phyloP scores from a whole-genome alignment of 2,888 invertebrate species.

The Magallana nippona region DNA sequence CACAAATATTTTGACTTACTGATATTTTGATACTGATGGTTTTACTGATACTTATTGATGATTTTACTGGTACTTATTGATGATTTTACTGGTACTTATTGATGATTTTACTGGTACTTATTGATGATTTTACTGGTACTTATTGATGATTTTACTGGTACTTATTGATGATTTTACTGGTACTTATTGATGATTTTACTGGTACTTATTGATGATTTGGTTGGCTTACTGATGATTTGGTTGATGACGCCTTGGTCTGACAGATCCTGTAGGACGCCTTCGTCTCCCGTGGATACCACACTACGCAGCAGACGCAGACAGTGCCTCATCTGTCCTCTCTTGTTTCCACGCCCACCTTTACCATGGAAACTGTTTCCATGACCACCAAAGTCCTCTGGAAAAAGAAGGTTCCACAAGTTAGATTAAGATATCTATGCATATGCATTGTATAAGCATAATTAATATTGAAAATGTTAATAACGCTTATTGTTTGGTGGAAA shows the following conservation, averaged over 20 bases:
- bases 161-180: neutral
- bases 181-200: neutral
- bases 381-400: slow-evolving; percentile 72
- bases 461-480: no score
- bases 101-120: slow-evolving; percentile 52
- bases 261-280: slow-evolving; percentile 77
- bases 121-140: slow-evolving; percentile 68
- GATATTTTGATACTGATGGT: no score
- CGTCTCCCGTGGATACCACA: slow-evolving; percentile 77
- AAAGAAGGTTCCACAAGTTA: neutral
- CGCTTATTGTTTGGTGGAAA: no score
- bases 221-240: slow-evolving; percentile 74
- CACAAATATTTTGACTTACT: neutral
- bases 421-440: no score
- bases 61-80: neutral
- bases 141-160: neutral
- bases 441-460: no score
- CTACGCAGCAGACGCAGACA: slow-evolving; percentile 78
- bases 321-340: slow-evolving; percentile 78
- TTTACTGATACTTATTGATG: neutral
- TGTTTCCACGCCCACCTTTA: slow-evolving; percentile 78
- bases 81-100: neutral
- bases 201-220: neutral
- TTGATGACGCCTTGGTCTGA: slow-evolving; percentile 79
- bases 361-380: slow-evolving; percentile 80